Conservation (phyloP, 2,888 invertebrate genomes). For the Epinotia nisella region DNA sequence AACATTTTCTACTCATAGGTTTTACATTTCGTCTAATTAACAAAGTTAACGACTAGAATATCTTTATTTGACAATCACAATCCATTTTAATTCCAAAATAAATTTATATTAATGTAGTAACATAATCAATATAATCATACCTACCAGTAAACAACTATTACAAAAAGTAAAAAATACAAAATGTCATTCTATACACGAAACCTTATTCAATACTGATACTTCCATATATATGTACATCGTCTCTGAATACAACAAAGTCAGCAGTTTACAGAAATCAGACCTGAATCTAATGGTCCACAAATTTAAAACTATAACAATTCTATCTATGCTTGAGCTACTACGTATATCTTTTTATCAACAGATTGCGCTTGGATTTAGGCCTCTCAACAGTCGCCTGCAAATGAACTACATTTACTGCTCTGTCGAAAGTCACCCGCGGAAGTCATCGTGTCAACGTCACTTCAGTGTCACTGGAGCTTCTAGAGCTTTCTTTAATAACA, state of each 20-base stretch:
- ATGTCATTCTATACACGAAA: constrained; percentile 49
- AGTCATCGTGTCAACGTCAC: constrained; percentile 83
- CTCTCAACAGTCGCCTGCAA: constrained; percentile 67
- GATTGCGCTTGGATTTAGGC: constrained; percentile 56
- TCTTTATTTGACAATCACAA: constrained; percentile 27
- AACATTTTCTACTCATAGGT: constrained; percentile 26
- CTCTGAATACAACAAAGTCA: constrained; percentile 47
- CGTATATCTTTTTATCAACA: constrained; percentile 56
- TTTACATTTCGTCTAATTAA: constrained; percentile 34
- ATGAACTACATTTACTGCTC: constrained; percentile 75
- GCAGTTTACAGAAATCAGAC: constrained; percentile 62
- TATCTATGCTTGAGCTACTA: constrained; percentile 57
- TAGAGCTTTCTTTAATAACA: constrained; percentile 82
- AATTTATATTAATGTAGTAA: constrained; percentile 12
- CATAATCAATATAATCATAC: background rate
- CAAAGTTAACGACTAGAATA: constrained; percentile 24
- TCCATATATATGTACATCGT: constrained; percentile 33
- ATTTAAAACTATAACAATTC: constrained; percentile 56
- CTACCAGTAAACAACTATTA: constrained; percentile 53
- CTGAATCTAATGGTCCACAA: constrained; percentile 69
- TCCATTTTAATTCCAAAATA: constrained; percentile 19
- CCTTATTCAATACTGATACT: constrained; percentile 40
- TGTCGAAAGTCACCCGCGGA: constrained; percentile 79
- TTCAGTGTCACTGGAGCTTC: constrained; percentile 83
- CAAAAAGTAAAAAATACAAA: constrained; percentile 62